These are phyloP conservation scores for Chrysomallon squamiferum DNA, from an alignment of 1,140 invertebrate species.

Conservation along the genomic window DNA sequence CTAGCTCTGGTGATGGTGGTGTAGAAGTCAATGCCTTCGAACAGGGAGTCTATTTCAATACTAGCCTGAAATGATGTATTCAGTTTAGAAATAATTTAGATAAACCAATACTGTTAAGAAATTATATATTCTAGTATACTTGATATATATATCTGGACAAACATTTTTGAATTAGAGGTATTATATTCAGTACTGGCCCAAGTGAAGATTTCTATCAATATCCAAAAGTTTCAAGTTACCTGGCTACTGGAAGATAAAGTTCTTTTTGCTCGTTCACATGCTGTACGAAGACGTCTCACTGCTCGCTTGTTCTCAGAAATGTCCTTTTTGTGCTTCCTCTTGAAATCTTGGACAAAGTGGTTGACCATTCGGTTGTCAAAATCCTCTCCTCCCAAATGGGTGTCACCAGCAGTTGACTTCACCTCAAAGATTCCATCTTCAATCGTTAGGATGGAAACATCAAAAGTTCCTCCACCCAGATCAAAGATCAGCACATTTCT, in stretches of 20 bases:
- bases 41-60: slow-evolving; percentile 82
- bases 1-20: slow-evolving; percentile 31
- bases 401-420: slow-evolving; percentile 97
- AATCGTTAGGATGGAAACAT: slow-evolving; percentile 94
- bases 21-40: slow-evolving; percentile 96
- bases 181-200: no score
- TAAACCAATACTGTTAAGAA: no score
- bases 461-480: slow-evolving; percentile 96
- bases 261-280: slow-evolving; percentile 95
- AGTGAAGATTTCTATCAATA: no score
- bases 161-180: no score
- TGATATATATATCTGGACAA: no score
- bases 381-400: slow-evolving; percentile 97
- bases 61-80: slow-evolving; percentile 68
- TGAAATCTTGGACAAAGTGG: slow-evolving; percentile 96
- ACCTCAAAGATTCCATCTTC: slow-evolving; percentile 95
- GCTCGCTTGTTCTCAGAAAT: slow-evolving; percentile 88
- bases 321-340: slow-evolving; percentile 96
- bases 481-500: slow-evolving; percentile 79
- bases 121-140: no score
- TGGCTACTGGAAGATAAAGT: slow-evolving; percentile 93
- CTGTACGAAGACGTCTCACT: slow-evolving; percentile 87
- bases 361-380: slow-evolving; percentile 98
- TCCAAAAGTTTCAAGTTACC: no score
- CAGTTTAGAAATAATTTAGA: no score